Evolutionary conservation across 2,888 invertebrate genomes (phyloP).

Genomic region (Zhuqinia jingwanae): DNA sequence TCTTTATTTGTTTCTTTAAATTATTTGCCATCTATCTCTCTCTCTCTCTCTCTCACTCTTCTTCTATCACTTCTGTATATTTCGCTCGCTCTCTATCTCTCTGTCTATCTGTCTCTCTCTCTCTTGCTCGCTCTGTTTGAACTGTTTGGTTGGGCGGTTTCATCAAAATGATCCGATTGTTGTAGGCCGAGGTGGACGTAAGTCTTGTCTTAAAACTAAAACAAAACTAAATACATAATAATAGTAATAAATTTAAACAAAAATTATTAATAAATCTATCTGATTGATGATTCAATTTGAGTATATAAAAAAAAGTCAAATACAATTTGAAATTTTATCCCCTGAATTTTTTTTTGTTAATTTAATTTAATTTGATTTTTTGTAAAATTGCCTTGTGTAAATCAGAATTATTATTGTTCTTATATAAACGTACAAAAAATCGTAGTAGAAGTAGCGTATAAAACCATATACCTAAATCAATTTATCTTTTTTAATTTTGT

Average conservation of each 20-base stretch:
- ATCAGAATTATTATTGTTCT: too few relatives aligned
- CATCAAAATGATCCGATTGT: constrained; percentile 66
- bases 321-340: too few relatives aligned
- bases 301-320: too few relatives aligned
- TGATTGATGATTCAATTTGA: neutral
- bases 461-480: too few relatives aligned
- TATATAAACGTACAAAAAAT: too few relatives aligned
- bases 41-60: constrained; percentile 32
- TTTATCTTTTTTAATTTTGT: too few relatives aligned
- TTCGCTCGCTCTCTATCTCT: constrained; percentile 45
- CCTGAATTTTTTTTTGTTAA: too few relatives aligned
- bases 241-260: neutral
- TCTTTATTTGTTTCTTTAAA: too few relatives aligned
- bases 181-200: constrained; percentile 79
- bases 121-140: constrained; percentile 32
- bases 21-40: neutral
- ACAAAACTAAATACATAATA: constrained; percentile 12
- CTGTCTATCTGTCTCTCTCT: constrained; percentile 61
- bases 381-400: too few relatives aligned
- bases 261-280: neutral
- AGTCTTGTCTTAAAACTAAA: constrained; percentile 66
- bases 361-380: too few relatives aligned
- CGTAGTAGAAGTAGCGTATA: too few relatives aligned
- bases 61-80: constrained; percentile 38
- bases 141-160: constrained; percentile 55